These are phyloP conservation scores for Sebastes fasciatus DNA, from an alignment of 2,113 vertebrate species.

Conservation along the genomic window DNA sequence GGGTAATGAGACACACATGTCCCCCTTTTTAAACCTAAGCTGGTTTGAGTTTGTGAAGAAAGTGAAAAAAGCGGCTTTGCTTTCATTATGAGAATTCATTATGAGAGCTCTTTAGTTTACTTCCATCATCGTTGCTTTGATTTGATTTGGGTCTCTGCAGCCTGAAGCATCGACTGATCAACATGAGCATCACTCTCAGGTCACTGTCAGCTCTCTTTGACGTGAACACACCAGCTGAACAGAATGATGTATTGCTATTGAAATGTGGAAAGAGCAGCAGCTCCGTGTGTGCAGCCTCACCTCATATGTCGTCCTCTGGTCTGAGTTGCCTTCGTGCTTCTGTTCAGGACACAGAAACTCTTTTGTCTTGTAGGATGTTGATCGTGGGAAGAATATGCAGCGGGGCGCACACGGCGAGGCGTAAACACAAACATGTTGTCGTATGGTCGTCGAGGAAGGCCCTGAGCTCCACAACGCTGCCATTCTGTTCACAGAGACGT, in stretches of 20 bases:
- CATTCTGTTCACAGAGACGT: not conserved
- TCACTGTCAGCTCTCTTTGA: not conserved
- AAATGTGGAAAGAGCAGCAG: not conserved
- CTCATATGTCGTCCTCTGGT: slow-evolving; percentile 3
- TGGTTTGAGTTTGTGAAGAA: slow-evolving; percentile 17
- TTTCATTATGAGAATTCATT: not conserved
- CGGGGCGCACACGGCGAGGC: slow-evolving; percentile 4
- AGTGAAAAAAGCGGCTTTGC: not conserved
- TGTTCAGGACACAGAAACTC: slow-evolving; percentile 11
- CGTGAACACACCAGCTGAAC: not conserved
- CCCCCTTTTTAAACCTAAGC: not conserved
- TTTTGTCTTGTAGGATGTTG: slow-evolving; percentile 39
- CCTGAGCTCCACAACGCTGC: not conserved
- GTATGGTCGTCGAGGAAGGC: not conserved
- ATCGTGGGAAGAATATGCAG: slow-evolving; percentile 13
- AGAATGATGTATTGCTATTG: not conserved
- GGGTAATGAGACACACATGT: slow-evolving; percentile 45
- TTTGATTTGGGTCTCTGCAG: not conserved
- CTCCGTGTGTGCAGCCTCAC: not conserved
- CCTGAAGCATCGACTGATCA: not conserved
- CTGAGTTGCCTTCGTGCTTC: not conserved
- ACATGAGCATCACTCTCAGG: not conserved
- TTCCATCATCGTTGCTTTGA: not conserved
- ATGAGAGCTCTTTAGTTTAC: not conserved
- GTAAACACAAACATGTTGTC: slow-evolving; percentile 61